Percentiles rank a stretch among this genome's conserved stretches.
phyloP scores from a whole-genome alignment of 1,140 invertebrate species.

The Papilio polytes region DNA sequence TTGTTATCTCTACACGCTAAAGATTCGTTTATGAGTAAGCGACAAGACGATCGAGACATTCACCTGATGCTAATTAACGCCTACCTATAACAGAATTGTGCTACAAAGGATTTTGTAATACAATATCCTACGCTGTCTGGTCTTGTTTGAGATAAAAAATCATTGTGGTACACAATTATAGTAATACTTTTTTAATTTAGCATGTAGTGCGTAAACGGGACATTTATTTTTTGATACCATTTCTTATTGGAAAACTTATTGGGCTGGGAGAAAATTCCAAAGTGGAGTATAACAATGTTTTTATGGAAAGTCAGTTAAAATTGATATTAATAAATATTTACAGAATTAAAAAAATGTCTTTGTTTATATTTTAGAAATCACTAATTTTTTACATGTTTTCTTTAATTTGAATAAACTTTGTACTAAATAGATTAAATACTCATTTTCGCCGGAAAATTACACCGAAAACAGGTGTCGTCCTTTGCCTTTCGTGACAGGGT shows the following conservation, averaged over 20 bases:
- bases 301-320: too few species aligned
- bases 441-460: constrained; percentile 56
- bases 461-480: constrained; percentile 63
- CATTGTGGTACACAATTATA: neutral
- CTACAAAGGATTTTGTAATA: constrained; percentile 1
- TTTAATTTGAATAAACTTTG: too few species aligned
- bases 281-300: too few species aligned
- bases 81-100: neutral
- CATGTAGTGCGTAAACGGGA: neutral
- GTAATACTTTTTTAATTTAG: neutral
- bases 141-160: neutral
- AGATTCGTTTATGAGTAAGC: constrained; percentile 16
- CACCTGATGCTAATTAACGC: constrained; percentile 16
- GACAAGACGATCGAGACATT: constrained; percentile 4
- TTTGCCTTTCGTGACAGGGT: constrained; percentile 55
- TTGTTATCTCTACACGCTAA: neutral
- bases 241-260: too few species aligned
- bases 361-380: too few species aligned
- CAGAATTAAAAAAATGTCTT: too few species aligned
- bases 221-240: neutral
- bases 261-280: too few species aligned
- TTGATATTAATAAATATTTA: too few species aligned
- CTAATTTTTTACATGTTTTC: too few species aligned
- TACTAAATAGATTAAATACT: neutral
- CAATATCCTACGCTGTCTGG: neutral